Evolutionary conservation across 2,888 invertebrate species (phyloP).

Genomic region (Lasioglossum vierecki): DNA sequence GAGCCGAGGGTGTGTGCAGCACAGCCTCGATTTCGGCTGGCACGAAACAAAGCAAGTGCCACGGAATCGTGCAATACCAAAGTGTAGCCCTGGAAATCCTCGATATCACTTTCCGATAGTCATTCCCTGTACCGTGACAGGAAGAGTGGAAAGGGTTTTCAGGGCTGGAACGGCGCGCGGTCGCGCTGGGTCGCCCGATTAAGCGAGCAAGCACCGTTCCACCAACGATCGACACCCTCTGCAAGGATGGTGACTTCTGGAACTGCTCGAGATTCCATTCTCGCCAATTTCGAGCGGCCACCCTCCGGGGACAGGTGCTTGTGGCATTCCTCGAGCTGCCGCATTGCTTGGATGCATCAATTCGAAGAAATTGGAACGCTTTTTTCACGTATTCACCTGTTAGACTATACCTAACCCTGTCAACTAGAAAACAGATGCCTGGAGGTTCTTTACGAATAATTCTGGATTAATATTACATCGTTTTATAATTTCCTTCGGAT

Average conservation of each 20-base stretch:
- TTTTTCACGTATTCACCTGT: slow-evolving; percentile 9
- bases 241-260: slow-evolving; percentile 65
- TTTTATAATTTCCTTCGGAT: not conserved
- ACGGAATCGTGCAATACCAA: slow-evolving; percentile 73
- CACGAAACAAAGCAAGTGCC: slow-evolving; percentile 68
- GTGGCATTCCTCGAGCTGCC: slow-evolving; percentile 64
- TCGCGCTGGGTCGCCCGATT: slow-evolving; percentile 65
- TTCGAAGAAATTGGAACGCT: slow-evolving; percentile 39
- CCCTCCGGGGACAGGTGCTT: slow-evolving; percentile 42
- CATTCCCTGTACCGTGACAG: slow-evolving; percentile 50
- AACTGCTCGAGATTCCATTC: slow-evolving; percentile 74
- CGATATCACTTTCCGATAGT: slow-evolving; percentile 78
- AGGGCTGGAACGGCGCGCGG: slow-evolving; percentile 29
- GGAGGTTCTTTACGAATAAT: not conserved
- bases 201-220: slow-evolving; percentile 66
- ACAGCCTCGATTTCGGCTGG: slow-evolving; percentile 49
- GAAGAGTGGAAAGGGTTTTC: slow-evolving; percentile 51
- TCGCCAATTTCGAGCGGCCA: slow-evolving; percentile 69
- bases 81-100: slow-evolving; percentile 73
- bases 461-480: not conserved
- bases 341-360: slow-evolving; percentile 51
- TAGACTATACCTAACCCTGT: not conserved
- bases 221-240: slow-evolving; percentile 68
- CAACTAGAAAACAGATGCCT: not conserved
- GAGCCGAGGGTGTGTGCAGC: not conserved